Conservation (phyloP, 2,797 vertebrate species). For the Muscicapa striata region DNA sequence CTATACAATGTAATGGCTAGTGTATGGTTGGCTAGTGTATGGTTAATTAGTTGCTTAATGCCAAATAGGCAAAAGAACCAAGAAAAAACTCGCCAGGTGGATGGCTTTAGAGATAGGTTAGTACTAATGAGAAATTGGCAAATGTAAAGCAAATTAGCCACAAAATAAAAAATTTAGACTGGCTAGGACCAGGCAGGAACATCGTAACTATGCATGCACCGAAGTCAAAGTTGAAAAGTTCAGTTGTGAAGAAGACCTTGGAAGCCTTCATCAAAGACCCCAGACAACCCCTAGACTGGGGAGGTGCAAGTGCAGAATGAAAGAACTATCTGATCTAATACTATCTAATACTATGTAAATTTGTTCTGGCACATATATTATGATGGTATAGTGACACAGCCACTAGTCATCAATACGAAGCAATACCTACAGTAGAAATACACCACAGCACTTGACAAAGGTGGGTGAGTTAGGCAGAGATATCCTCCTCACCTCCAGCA, state of each 20-base stretch:
- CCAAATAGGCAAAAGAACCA: background rate
- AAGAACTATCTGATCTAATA: background rate
- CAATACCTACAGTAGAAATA: background rate
- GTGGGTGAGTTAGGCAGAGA: background rate
- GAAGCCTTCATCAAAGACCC: background rate
- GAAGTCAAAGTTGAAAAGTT: background rate
- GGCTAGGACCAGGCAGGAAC: background rate
- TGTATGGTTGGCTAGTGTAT: too few species aligned
- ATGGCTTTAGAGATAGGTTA: background rate
- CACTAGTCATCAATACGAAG: too few species aligned
- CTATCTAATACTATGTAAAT: too few species aligned
- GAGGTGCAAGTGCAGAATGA: rapidly evolving
- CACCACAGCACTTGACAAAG: background rate
- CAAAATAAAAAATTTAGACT: background rate
- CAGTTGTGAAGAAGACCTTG: rapidly evolving
- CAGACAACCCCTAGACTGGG: rapidly evolving
- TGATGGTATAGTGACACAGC: background rate
- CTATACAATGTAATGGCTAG: too few species aligned
- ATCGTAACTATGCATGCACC: rapidly evolving
- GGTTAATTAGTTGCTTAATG: background rate
- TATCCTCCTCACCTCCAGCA: background rate
- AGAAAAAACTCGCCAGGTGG: background rate
- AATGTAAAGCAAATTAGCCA: background rate
- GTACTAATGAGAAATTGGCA: background rate
- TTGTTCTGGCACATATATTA: rapidly evolving